A percentile compares a stretch with the other conserved stretches of the same genome.
Evolutionary conservation across 1,140 invertebrate species (phyloP).

Genomic region (Hormaphis cornu): DNA sequence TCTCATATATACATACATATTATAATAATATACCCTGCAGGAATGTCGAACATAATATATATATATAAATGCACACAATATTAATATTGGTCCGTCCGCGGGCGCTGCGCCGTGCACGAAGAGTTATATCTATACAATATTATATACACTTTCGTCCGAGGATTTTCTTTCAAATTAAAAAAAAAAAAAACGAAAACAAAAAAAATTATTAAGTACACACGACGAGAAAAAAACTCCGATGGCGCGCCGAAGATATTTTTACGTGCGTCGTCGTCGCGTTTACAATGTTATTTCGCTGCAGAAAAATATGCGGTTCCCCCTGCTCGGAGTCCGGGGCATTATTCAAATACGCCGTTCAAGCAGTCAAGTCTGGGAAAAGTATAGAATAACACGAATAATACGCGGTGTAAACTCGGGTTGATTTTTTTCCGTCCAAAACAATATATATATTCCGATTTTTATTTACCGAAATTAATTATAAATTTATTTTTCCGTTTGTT

Average conservation of each 20-base stretch:
- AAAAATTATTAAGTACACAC: neutral
- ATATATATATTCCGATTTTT: slow-evolving; percentile 20
- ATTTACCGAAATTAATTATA: slow-evolving; percentile 31
- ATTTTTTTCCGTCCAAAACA: slow-evolving; percentile 7
- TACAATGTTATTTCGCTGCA: no score
- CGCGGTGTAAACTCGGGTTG: neutral
- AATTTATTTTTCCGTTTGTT: slow-evolving; percentile 1
- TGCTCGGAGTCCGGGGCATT: no score
- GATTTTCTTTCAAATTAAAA: slow-evolving; percentile 30
- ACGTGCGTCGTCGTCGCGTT: slow-evolving; percentile 12
- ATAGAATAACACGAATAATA: neutral
- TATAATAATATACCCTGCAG: no score
- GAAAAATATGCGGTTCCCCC: no score
- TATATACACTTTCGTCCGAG: neutral
- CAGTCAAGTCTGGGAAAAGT: neutral
- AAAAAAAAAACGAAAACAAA: neutral
- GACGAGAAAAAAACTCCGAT: neutral
- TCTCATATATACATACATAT: slow-evolving; percentile 23
- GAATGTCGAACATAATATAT: no score
- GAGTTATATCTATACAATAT: no score
- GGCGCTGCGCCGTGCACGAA: neutral
- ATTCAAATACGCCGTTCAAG: neutral
- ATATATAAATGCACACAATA: slow-evolving; percentile 7
- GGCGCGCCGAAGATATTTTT: slow-evolving; percentile 2
- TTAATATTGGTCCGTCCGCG: neutral